Conservation (phyloP, 2,113 vertebrate genomes). For the Helogale parvula region DNA sequence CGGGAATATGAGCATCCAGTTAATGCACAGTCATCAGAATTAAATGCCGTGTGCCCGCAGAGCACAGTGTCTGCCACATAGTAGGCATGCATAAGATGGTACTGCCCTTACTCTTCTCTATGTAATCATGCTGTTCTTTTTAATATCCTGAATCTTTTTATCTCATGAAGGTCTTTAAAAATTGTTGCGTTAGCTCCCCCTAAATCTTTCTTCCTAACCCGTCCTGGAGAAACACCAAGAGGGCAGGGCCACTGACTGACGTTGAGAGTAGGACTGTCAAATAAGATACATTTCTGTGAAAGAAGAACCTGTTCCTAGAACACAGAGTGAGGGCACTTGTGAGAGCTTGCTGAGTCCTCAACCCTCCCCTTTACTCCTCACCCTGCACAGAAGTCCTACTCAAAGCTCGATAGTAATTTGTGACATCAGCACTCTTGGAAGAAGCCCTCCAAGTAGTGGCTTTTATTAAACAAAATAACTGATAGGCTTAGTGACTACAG, state of each 20-base stretch:
- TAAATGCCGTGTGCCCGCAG: not conserved
- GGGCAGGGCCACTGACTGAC: not conserved
- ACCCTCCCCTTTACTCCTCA: not conserved
- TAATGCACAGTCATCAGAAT: not conserved
- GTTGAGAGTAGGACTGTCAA: not conserved
- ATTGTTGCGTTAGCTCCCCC: not conserved
- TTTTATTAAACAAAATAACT: not conserved
- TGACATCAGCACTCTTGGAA: not conserved
- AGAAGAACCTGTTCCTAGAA: constrained; percentile 63
- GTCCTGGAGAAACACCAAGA: constrained; percentile 35
- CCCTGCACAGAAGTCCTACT: not conserved
- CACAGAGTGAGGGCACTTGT: not conserved
- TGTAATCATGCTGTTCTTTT: not conserved
- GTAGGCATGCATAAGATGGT: not conserved
- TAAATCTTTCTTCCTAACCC: constrained; percentile 17
- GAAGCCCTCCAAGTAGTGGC: not conserved
- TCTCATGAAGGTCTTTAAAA: not conserved
- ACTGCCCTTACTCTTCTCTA: not conserved
- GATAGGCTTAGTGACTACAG: not conserved
- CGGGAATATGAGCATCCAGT: not conserved
- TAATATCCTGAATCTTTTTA: not conserved
- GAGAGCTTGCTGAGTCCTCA: not conserved
- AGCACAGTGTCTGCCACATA: not conserved
- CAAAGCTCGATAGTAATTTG: not conserved
- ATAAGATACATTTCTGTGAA: constrained; percentile 27